These are phyloP conservation scores for Malurus splendens DNA, from an alignment of 2,797 vertebrate genomes.

Conservation along the genomic window DNA sequence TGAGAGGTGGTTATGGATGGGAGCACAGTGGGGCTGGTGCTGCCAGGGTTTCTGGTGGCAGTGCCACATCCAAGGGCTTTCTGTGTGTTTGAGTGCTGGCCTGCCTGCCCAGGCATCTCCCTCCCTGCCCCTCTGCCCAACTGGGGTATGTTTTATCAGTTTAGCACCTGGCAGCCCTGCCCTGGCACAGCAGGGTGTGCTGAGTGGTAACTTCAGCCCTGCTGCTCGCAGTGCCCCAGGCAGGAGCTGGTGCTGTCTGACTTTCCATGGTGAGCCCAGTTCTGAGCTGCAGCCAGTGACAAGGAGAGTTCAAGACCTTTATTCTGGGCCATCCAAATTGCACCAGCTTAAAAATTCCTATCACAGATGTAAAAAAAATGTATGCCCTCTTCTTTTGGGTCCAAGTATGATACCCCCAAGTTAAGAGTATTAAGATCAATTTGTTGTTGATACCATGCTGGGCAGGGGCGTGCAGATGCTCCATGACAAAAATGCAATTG, in stretches of 20 bases:
- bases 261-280: neutral
- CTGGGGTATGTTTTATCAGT: rapidly evolving
- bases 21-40: too few species aligned
- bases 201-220: neutral
- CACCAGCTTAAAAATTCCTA: neutral
- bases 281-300: neutral
- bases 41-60: neutral
- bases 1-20: neutral
- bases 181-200: neutral
- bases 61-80: neutral
- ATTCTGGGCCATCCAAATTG: neutral
- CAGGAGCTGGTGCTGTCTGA: neutral
- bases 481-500: neutral
- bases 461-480: neutral
- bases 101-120: neutral
- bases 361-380: neutral
- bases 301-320: neutral
- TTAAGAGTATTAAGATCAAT: neutral
- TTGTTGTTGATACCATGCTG: neutral
- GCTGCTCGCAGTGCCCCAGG: rapidly evolving
- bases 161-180: neutral
- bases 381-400: rapidly evolving
- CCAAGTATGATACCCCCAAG: neutral
- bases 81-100: neutral
- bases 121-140: neutral